phyloP scores from a whole-genome alignment of 2,797 vertebrate species.

The Oceanodroma leucorhoa region DNA sequence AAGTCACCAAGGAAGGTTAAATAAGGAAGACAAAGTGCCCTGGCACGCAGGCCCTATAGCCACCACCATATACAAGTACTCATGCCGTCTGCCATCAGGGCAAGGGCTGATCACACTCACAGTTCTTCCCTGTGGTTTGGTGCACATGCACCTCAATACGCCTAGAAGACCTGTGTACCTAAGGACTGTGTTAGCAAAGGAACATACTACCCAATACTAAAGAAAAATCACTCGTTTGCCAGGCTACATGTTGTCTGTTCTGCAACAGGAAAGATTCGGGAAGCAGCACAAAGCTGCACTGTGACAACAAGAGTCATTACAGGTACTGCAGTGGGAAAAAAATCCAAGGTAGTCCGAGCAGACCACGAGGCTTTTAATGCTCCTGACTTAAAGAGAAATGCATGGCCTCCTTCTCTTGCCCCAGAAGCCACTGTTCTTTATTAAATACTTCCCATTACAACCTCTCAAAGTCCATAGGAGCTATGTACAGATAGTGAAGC shows the following conservation, averaged over 20 bases:
- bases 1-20: background rate
- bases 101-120: background rate
- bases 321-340: background rate
- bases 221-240: background rate
- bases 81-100: too few species aligned
- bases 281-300: background rate
- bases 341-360: background rate
- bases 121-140: background rate
- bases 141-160: fast-evolving
- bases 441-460: background rate
- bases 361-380: background rate
- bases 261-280: background rate
- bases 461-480: background rate
- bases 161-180: background rate
- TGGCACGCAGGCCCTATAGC: background rate
- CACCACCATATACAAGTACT: background rate
- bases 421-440: background rate
- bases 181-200: background rate
- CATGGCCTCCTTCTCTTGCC: background rate
- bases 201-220: background rate
- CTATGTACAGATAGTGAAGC: background rate
- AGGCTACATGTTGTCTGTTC: background rate
- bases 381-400: background rate
- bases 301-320: background rate
- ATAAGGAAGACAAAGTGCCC: background rate